Percentiles rank a stretch among this genome's conserved stretches.
Conservation (phyloP, 2,888 invertebrate species). For the Lochmaea capreae region DNA sequence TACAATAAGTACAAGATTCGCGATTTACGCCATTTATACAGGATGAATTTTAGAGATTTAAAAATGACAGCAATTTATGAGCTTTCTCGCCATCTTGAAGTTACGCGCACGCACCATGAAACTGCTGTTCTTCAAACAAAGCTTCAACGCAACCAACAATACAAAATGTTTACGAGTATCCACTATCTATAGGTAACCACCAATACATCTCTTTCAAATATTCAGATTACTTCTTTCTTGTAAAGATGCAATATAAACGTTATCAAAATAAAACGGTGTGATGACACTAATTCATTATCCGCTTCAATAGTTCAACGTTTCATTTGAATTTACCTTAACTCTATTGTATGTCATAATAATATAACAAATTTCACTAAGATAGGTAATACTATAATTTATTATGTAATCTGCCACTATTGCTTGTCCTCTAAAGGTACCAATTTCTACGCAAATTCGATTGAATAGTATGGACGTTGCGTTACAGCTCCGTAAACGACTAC, state of each 20-base stretch:
- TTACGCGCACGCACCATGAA: constrained; percentile 55
- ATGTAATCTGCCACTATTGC: not conserved
- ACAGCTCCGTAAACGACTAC: constrained; percentile 8
- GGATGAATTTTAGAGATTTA: constrained; percentile 72
- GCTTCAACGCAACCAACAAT: constrained; percentile 40
- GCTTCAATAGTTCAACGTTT: not conserved
- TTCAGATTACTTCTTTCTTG: no score
- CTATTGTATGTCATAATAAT: not conserved
- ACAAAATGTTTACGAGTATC: not conserved
- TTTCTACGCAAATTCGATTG: not conserved
- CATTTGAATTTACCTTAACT: not conserved
- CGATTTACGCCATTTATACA: constrained; percentile 76
- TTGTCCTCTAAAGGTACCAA: constrained; percentile 8
- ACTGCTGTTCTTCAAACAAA: constrained; percentile 36
- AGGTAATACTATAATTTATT: no score
- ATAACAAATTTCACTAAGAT: not conserved
- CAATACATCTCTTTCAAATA: not conserved
- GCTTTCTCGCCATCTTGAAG: constrained; percentile 65
- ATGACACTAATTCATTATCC: not conserved
- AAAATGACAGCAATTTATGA: constrained; percentile 64
- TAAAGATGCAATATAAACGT: not conserved
- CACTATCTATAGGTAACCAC: constrained; percentile 2
- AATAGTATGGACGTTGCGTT: constrained; percentile 2
- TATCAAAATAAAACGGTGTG: not conserved
- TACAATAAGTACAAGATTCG: constrained; percentile 74